These are phyloP conservation scores for Ophiodon elongatus DNA, from an alignment of 2,113 vertebrate genomes.

Conservation along the genomic window DNA sequence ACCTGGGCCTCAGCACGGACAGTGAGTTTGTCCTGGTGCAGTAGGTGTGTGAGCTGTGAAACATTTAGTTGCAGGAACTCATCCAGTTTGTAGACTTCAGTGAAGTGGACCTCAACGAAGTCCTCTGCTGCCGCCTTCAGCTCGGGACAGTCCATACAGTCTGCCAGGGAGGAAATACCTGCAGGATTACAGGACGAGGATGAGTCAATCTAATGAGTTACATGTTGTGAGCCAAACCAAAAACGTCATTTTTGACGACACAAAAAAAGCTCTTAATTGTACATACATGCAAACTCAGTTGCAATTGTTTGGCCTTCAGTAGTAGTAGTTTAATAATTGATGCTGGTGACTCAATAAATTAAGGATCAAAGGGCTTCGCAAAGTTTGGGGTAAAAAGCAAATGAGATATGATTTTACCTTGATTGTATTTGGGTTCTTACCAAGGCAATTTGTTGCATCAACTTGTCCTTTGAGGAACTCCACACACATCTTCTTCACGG, in stretches of 20 bases:
- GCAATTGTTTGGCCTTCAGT: not conserved
- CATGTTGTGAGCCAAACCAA: not conserved
- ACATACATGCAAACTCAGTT: not conserved
- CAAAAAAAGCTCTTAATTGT: not conserved
- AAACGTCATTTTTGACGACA: not conserved
- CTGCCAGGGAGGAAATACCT: conserved; percentile 72
- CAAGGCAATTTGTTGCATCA: conserved; percentile 96
- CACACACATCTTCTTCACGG: conserved; percentile 99
- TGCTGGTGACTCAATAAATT: not conserved
- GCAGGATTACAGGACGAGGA: conserved; percentile 1
- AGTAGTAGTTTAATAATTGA: not conserved
- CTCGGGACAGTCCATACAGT: conserved; percentile 80
- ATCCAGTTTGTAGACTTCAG: conserved; percentile 78
- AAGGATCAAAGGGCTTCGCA: not conserved
- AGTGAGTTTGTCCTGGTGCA: conserved; percentile 77
- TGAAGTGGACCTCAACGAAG: conserved; percentile 79
- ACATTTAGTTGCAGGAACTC: conserved; percentile 79
- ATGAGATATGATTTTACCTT: not conserved
- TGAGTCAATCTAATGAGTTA: not conserved
- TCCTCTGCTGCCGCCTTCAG: conserved; percentile 75
- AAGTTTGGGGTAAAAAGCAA: not conserved
- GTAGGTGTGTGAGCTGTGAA: conserved; percentile 68
- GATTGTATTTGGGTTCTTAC: conserved; percentile 77
- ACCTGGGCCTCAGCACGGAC: conserved; percentile 80
- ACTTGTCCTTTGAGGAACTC: conserved; percentile 98